Evolutionary conservation across 2,113 vertebrate genomes (phyloP), one percentile per base, ranked within the genome.

Genomic region (Misgurnus mizolepis): DNA sequence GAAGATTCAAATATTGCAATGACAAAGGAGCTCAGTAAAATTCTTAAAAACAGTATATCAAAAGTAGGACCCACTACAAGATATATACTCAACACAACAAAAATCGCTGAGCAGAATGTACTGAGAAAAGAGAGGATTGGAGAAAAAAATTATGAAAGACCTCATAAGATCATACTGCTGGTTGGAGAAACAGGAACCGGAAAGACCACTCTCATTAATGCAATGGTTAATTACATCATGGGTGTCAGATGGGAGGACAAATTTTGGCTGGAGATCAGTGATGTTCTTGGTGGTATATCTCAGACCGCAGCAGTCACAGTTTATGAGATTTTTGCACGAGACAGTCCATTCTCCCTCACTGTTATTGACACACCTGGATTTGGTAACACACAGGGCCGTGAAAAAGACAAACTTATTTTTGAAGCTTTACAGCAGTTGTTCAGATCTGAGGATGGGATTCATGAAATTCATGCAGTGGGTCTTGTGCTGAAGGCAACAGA

Each of bases 151-250:
- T 12, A 41, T 6, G 49, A 14, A 4, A 65, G 62, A 68, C 58
- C 41, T 22, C 76, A 74, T 22, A 82, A 71, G 71, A 76, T 83
- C 4, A 83, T 86, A 27, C 43, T 87, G 72, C 22, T 87, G 47
- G 15, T 84, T n/a, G 86, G 84, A 79, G 80, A 79, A 79, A 83
- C 80, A 40, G 82, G 85, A 70, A 17, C 81, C 50, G 85, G 86
- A 34, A 87, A 83, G 70, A 72, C 86, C 6, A 79, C 85, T 7
- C 61, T 85, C 56, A 86, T 88, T 83, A 86, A 86, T 61, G 55
- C 67, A 43, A 80, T 84, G 72, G 10, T 84, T 56, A 88, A 85
- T 61, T 80, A 87, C 73, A 79, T 84, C 79, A 76, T 88, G 49
- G 82, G 82, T 0, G 80, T 88, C 7, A 4, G 71, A 40, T 81